Conservation (phyloP, 2,113 vertebrate genomes). For the Columbina picui region DNA sequence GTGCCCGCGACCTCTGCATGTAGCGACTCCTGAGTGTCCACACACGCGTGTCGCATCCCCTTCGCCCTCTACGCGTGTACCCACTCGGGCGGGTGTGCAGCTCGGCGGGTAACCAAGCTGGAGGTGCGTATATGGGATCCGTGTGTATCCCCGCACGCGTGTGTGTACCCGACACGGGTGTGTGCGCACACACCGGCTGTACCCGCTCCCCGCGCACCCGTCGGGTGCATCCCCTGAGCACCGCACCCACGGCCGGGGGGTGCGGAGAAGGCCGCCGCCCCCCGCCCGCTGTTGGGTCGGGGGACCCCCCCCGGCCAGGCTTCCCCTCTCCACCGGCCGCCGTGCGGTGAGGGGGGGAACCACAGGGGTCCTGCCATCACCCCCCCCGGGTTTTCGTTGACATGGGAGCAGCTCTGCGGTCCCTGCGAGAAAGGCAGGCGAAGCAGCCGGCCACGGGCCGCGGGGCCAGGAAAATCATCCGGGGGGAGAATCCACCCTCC, state of each 20-base stretch:
- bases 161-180: background rate
- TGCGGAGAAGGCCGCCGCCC: background rate
- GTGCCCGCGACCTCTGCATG: background rate
- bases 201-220: background rate
- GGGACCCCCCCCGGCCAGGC: background rate
- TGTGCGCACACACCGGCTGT: background rate
- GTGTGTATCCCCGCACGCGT: background rate
- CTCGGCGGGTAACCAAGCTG: background rate
- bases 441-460: background rate
- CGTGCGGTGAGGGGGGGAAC: background rate
- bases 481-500: background rate
- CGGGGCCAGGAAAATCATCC: background rate
- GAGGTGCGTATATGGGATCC: accelerated
- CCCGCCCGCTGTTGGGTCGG: background rate
- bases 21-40: background rate
- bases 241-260: background rate
- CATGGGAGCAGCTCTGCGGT: background rate
- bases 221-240: background rate
- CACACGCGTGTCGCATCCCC: background rate
- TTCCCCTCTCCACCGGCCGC: background rate
- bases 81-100: background rate
- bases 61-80: background rate
- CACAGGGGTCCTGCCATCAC: background rate
- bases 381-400: conserved; percentile 39
- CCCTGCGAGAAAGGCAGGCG: background rate